phyloP scores from a whole-genome alignment of 2,113 vertebrate genomes.

The Corythornis vintsioides region DNA sequence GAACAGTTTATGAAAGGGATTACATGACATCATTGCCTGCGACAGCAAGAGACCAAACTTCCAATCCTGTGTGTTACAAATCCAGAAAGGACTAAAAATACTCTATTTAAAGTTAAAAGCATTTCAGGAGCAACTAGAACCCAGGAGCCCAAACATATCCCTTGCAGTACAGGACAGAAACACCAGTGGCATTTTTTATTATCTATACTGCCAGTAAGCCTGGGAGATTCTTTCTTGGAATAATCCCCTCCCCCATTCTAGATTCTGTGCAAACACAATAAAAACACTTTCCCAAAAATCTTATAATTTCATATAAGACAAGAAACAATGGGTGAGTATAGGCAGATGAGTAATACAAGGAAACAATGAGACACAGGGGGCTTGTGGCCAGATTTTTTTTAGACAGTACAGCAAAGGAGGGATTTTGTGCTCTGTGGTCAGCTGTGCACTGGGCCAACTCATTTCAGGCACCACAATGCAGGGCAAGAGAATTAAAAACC shows the following conservation, averaged over 20 bases:
- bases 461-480: slow-evolving; percentile 18
- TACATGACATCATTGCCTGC: neutral
- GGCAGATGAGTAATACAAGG: slow-evolving; percentile 54
- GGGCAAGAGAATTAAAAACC: neutral
- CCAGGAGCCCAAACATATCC: neutral
- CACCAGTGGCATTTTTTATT: neutral
- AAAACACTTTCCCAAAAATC: slow-evolving; percentile 13
- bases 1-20: neutral
- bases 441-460: neutral
- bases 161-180: neutral
- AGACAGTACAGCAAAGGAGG: slow-evolving; percentile 47
- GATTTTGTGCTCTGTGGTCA: slow-evolving; percentile 50
- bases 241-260: neutral
- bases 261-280: slow-evolving; percentile 34
- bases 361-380: slow-evolving; percentile 61
- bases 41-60: neutral
- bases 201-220: neutral
- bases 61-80: neutral
- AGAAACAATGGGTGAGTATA: slow-evolving; percentile 56
- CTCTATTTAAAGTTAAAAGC: neutral
- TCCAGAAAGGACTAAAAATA: neutral
- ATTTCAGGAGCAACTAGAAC: neutral
- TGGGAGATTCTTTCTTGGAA: neutral
- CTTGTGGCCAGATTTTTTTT: slow-evolving; percentile 35
- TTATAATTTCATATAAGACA: slow-evolving; percentile 52